Evolutionary conservation across 1,140 invertebrate species (phyloP).

Genomic region (Psilanteris sp.): DNA sequence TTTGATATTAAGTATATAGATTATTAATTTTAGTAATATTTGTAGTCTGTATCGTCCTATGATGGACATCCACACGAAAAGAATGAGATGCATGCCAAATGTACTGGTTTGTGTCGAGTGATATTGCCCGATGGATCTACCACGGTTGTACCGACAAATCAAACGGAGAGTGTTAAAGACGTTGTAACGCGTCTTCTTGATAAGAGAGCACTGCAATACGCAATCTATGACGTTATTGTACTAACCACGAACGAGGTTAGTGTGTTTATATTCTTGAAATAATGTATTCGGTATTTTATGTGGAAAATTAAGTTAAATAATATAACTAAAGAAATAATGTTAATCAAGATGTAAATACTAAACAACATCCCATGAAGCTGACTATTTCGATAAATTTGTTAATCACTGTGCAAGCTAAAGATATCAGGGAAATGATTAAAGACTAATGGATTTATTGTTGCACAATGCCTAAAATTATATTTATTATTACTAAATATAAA

Average conservation of each 20-base stretch:
- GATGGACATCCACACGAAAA: conserved; percentile 78
- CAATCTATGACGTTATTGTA: conserved; percentile 87
- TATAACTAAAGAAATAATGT: too few relatives aligned
- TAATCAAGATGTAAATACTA: too few relatives aligned
- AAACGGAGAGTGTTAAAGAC: conserved; percentile 86
- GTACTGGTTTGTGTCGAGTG: conserved; percentile 88
- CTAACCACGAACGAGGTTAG: conserved; percentile 79
- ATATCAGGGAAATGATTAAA: too few relatives aligned
- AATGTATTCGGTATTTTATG: too few relatives aligned
- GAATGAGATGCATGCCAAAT: conserved; percentile 77
- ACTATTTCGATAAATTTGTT: too few relatives aligned
- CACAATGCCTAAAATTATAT: too few relatives aligned
- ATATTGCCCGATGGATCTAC: conserved; percentile 94
- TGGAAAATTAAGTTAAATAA: too few relatives aligned
- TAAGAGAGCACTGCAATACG: conserved; percentile 88
- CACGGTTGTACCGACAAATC: conserved; percentile 90
- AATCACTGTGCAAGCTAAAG: too few relatives aligned
- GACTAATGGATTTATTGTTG: too few relatives aligned
- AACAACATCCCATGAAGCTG: too few relatives aligned
- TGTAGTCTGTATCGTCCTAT: conserved; percentile 79
- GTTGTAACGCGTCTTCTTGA: conserved; percentile 91
- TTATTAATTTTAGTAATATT: conserved; percentile 60
- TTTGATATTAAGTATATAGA: too few relatives aligned
- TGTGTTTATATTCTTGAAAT: conserved; percentile 46
- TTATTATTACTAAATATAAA: too few relatives aligned